These are phyloP conservation scores for Hydrozoanthus tunicans DNA, from an alignment of 64 coral and sea anemone genomes.

Conservation along the genomic window DNA sequence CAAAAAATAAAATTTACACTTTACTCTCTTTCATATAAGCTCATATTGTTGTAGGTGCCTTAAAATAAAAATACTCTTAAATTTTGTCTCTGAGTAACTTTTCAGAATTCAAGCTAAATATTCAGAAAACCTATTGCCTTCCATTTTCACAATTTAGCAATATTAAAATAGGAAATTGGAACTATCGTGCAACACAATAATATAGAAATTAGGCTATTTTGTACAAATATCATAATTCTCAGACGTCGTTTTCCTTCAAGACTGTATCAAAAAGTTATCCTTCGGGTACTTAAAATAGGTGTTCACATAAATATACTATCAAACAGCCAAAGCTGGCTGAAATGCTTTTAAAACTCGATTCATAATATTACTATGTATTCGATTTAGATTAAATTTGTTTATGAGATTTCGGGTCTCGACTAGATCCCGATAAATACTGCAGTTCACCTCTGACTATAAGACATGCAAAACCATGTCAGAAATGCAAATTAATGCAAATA, in stretches of 20 bases:
- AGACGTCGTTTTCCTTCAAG: conserved; percentile 91
- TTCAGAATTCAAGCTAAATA: conserved; percentile 91
- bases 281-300: conserved; percentile 96
- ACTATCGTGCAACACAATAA: conserved; percentile 99
- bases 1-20: conserved; percentile 99
- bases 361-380: conserved; percentile 65
- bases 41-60: conserved; percentile 82
- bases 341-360: conserved; percentile 62
- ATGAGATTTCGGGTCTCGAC: conserved; percentile 64
- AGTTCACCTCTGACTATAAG: conserved; percentile 12
- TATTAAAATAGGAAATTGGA: conserved; percentile 98
- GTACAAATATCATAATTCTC: conserved; percentile 98
- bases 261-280: conserved; percentile 94
- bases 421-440: conserved; percentile 61
- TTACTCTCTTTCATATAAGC: conserved; percentile 95
- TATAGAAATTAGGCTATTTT: conserved; percentile 99
- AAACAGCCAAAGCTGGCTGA: conserved; percentile 50
- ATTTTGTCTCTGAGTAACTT: conserved; percentile 72
- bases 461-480: conserved; percentile 78
- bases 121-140: conserved; percentile 80
- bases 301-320: conserved; percentile 97
- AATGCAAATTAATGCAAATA: conserved; percentile 82
- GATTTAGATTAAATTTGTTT: conserved; percentile 74
- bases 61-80: conserved; percentile 99
- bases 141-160: conserved; percentile 75